Conservation (phyloP, 2,113 vertebrate genomes). For the Fulmarus glacialis region DNA sequence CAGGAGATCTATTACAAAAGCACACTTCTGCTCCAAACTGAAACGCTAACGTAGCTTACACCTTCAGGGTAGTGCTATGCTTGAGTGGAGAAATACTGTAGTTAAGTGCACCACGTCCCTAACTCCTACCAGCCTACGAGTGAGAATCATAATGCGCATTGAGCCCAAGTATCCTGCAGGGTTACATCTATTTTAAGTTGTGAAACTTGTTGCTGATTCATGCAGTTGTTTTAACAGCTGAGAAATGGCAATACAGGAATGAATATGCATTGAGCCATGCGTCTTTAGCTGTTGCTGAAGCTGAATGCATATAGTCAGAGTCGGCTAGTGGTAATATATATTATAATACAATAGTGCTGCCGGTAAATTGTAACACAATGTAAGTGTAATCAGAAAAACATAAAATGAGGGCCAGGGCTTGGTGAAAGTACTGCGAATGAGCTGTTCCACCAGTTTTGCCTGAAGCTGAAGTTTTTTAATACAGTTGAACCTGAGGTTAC, state of each 20-base stretch:
- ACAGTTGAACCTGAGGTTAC: constrained; percentile 41
- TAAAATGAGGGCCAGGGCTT: neutral
- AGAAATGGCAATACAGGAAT: neutral
- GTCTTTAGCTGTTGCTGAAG: neutral
- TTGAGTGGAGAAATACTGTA: neutral
- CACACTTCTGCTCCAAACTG: neutral
- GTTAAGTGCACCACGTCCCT: neutral
- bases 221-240: constrained; percentile 26
- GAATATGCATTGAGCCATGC: neutral
- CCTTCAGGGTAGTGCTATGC: neutral
- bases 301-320: neutral
- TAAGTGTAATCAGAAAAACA: constrained; percentile 2
- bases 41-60: neutral
- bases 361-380: neutral
- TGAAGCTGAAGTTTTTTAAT: constrained; percentile 36
- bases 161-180: neutral
- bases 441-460: constrained; percentile 17
- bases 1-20: neutral
- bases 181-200: neutral
- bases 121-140: neutral
- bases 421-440: neutral
- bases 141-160: accelerated
- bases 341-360: neutral
- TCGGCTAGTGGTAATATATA: neutral
- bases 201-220: neutral